Evolutionary conservation across 1,140 invertebrate species (phyloP).

Genomic region (Cheumatopsyche charites): DNA sequence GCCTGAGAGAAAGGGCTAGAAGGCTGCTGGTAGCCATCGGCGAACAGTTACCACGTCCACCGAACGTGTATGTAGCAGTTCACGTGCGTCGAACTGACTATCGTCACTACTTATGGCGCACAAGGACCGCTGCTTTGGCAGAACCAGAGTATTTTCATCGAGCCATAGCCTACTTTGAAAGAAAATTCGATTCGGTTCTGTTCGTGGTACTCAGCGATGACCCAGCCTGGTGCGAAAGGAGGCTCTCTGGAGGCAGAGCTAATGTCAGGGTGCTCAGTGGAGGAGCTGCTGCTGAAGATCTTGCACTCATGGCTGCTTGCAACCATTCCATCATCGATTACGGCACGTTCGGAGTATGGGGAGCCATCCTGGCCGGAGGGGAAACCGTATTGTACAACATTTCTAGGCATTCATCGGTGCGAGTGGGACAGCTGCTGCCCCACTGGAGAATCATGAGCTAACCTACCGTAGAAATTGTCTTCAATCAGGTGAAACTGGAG

Average conservation of each 20-base stretch:
- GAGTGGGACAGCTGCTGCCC: slow-evolving; percentile 62
- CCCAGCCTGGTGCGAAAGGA: slow-evolving; percentile 64
- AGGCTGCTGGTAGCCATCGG: slow-evolving; percentile 54
- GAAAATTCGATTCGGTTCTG: slow-evolving; percentile 61
- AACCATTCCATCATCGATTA: slow-evolving; percentile 74
- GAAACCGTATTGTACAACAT: slow-evolving; percentile 67
- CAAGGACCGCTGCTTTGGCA: slow-evolving; percentile 59
- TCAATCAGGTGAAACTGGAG: no score
- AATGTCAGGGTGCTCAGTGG: slow-evolving; percentile 61
- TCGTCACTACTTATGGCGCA: slow-evolving; percentile 63
- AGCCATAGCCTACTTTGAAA: slow-evolving; percentile 65
- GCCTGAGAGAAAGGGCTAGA: slow-evolving; percentile 58
- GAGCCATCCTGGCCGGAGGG: slow-evolving; percentile 68
- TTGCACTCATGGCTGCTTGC: slow-evolving; percentile 69
- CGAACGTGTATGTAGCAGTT: slow-evolving; percentile 60
- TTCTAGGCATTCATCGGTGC: slow-evolving; percentile 61
- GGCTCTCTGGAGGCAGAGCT: slow-evolving; percentile 56
- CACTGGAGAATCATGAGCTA: slow-evolving; percentile 63
- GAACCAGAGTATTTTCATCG: slow-evolving; percentile 62
- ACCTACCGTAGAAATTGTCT: not conserved
- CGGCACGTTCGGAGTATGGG: slow-evolving; percentile 74
- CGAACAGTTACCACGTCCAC: slow-evolving; percentile 46
- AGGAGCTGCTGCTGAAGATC: slow-evolving; percentile 64
- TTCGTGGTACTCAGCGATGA: slow-evolving; percentile 70
- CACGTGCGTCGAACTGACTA: slow-evolving; percentile 70